phyloP scores from a whole-genome alignment of 2,888 invertebrate genomes.

The Nezara viridula region DNA sequence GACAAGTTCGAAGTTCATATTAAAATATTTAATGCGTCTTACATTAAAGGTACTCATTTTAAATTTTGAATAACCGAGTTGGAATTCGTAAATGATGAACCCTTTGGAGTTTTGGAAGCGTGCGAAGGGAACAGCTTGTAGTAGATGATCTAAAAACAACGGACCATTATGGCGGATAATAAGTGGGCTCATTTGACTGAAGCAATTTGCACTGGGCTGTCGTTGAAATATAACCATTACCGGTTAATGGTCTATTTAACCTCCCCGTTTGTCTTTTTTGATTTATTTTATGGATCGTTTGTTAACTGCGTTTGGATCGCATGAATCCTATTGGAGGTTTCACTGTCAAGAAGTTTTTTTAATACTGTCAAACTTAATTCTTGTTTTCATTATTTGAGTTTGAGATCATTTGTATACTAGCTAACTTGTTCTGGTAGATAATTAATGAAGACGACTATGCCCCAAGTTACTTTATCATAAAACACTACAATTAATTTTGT shows the following conservation, averaged over 20 bases:
- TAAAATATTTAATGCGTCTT: too few species aligned
- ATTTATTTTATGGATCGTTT: conserved; percentile 17
- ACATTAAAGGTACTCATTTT: too few species aligned
- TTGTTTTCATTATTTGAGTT: too few species aligned
- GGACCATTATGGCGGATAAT: not conserved
- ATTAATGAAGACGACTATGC: too few species aligned
- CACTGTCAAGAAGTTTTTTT: not conserved
- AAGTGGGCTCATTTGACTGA: conserved; percentile 17
- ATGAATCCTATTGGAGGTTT: not conserved
- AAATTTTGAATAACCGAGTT: too few species aligned
- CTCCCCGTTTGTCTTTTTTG: not conserved
- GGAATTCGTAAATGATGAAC: not conserved
- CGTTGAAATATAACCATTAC: conserved; percentile 31
- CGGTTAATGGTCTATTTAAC: not conserved
- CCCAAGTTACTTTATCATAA: too few species aligned
- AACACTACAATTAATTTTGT: too few species aligned
- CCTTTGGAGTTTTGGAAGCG: not conserved
- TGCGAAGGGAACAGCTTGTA: not conserved
- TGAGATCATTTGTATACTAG: too few species aligned
- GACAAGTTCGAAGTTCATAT: too few species aligned
- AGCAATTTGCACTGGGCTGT: not conserved
- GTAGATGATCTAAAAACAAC: not conserved
- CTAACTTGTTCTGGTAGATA: too few species aligned
- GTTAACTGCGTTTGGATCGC: not conserved
- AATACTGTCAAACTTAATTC: not conserved